These are phyloP conservation scores for Magallana gigas DNA, from an alignment of 1,140 invertebrate species.

Conservation along the genomic window DNA sequence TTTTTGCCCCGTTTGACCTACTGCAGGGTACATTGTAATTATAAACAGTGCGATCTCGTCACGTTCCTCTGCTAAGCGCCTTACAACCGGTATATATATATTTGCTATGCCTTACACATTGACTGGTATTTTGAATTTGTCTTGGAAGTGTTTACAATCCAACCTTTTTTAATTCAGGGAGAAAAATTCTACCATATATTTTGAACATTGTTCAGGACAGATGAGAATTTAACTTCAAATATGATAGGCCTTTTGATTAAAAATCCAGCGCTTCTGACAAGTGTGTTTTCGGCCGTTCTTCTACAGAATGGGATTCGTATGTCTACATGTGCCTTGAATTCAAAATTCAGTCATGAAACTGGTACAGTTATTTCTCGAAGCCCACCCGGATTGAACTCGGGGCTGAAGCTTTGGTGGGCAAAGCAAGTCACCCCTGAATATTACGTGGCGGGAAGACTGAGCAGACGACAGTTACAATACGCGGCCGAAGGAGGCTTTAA, in stretches of 20 bases:
- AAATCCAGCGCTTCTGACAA: neutral
- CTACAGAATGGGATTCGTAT: slow-evolving; percentile 5
- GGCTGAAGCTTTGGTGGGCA: slow-evolving; percentile 73
- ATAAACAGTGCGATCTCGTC: too few species aligned
- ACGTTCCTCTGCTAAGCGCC: too few species aligned
- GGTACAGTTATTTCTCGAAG: neutral
- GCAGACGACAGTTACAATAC: slow-evolving; percentile 72
- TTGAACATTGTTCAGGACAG: too few species aligned
- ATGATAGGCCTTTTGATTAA: neutral
- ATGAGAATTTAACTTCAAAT: too few species aligned
- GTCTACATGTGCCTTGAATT: neutral
- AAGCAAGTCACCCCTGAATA: slow-evolving; percentile 73
- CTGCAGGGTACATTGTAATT: too few species aligned
- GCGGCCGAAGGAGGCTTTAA: slow-evolving; percentile 70
- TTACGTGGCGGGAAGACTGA: slow-evolving; percentile 69
- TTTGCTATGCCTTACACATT: too few species aligned
- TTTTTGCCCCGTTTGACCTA: too few species aligned
- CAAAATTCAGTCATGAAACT: neutral
- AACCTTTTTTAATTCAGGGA: too few species aligned
- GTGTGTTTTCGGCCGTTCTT: neutral
- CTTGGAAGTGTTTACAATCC: too few species aligned
- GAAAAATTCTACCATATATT: too few species aligned
- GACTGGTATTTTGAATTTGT: too few species aligned
- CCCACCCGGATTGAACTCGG: slow-evolving; percentile 64
- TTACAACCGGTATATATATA: too few species aligned